Evolutionary conservation across 2,797 vertebrate species (phyloP).

Genomic region (Danio aesculapii): DNA sequence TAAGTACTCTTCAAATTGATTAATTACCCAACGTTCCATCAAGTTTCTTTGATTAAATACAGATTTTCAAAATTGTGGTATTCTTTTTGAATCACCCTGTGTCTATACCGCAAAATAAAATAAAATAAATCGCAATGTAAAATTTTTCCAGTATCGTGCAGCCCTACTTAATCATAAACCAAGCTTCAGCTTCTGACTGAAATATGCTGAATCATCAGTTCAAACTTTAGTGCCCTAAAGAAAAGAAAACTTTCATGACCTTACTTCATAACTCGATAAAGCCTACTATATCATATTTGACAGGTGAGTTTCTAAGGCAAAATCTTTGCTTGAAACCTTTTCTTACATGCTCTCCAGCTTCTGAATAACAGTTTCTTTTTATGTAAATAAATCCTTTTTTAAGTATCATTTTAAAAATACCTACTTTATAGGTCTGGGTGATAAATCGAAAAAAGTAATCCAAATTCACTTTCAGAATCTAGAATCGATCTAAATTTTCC

Average conservation of each 20-base stretch:
- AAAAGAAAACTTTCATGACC: neutral
- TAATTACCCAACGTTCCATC: too few relatives aligned
- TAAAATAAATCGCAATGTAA: too few relatives aligned
- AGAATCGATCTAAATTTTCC: too few relatives aligned
- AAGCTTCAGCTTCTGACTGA: conserved; percentile 1
- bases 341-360: neutral
- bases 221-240: neutral
- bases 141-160: too few relatives aligned
- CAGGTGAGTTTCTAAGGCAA: neutral
- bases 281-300: neutral
- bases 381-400: neutral
- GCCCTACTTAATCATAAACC: neutral
- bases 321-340: neutral
- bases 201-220: conserved; percentile 13
- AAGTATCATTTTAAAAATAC: neutral
- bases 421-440: neutral
- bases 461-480: too few relatives aligned
- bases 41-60: too few relatives aligned
- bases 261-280: neutral
- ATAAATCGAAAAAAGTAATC: too few relatives aligned
- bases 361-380: neutral
- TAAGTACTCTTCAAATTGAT: too few relatives aligned
- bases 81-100: too few relatives aligned
- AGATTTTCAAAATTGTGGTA: too few relatives aligned
- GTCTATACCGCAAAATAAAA: too few relatives aligned